Evolutionary conservation across 2,113 vertebrate genomes (phyloP).

Genomic region (Phoxinus phoxinus): DNA sequence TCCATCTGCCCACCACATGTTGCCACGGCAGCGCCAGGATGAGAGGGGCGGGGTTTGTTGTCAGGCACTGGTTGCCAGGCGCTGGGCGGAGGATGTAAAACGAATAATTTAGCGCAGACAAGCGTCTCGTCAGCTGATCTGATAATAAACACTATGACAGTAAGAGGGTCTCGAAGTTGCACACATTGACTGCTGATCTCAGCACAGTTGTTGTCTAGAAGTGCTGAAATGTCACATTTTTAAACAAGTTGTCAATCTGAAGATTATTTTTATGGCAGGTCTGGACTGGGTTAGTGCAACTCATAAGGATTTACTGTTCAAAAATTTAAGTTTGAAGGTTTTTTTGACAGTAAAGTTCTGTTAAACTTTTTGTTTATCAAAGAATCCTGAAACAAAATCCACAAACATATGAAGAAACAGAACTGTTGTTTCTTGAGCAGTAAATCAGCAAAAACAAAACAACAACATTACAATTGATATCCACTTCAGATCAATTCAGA

Average conservation of each 20-base stretch:
- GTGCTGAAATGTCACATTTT: not conserved
- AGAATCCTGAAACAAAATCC: not conserved
- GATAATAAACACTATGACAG: not conserved
- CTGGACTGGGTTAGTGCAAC: not conserved
- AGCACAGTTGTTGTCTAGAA: not conserved
- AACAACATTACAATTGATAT: not conserved
- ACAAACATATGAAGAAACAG: too few species aligned
- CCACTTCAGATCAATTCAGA: not conserved
- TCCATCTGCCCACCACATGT: constrained; percentile 68
- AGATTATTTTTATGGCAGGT: not conserved
- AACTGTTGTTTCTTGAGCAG: not conserved
- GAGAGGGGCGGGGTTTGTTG: constrained; percentile 4
- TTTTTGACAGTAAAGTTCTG: not conserved
- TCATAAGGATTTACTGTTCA: too few species aligned
- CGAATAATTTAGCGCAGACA: constrained; percentile 54
- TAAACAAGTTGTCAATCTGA: not conserved
- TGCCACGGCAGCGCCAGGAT: constrained; percentile 21
- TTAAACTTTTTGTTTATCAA: not conserved
- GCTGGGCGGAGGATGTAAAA: constrained; percentile 56
- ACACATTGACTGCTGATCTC: not conserved
- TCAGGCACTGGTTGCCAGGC: constrained; percentile 18
- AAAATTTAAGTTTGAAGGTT: too few species aligned
- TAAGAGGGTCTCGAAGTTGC: not conserved
- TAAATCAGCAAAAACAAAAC: not conserved
- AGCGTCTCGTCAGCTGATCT: not conserved